Conservation (phyloP, 1,140 invertebrate genomes). For the Leptinotarsa undecemlineata region DNA sequence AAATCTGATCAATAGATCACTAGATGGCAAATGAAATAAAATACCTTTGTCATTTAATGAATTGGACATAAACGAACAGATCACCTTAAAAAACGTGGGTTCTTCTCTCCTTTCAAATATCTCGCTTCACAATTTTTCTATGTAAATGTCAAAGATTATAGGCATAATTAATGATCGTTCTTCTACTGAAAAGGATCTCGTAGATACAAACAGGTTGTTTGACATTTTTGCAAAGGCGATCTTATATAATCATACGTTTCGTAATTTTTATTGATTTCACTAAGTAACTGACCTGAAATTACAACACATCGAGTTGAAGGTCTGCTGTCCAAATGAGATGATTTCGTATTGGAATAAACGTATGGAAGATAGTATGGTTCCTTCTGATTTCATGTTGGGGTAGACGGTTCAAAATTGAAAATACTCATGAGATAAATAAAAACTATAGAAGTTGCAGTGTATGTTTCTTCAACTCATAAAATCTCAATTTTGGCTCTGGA, state of each 20-base stretch:
- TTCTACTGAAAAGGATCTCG: background rate
- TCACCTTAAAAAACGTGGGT: no score
- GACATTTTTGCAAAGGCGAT: background rate
- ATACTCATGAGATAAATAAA: no score
- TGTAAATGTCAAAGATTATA: background rate
- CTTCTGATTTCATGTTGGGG: no score
- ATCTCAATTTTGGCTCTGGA: no score
- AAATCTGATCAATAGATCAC: no score
- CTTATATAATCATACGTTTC: background rate
- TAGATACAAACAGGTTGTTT: background rate
- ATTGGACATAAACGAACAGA: no score
- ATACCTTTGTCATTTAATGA: no score
- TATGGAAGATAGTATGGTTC: background rate
- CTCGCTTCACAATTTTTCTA: background rate
- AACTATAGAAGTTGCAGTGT: no score
- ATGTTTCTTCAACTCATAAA: no score
- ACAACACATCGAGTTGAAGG: background rate
- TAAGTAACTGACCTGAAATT: slow-evolving; percentile 1
- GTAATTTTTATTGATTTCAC: background rate
- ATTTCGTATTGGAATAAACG: background rate
- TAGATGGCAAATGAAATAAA: no score
- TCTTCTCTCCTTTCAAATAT: background rate
- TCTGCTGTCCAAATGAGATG: background rate
- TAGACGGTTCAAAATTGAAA: no score
- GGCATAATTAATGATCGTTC: background rate